These are phyloP conservation scores for Ctenosaura bakeri DNA, from an alignment of 2,797 vertebrate genomes.

Conservation along the genomic window DNA sequence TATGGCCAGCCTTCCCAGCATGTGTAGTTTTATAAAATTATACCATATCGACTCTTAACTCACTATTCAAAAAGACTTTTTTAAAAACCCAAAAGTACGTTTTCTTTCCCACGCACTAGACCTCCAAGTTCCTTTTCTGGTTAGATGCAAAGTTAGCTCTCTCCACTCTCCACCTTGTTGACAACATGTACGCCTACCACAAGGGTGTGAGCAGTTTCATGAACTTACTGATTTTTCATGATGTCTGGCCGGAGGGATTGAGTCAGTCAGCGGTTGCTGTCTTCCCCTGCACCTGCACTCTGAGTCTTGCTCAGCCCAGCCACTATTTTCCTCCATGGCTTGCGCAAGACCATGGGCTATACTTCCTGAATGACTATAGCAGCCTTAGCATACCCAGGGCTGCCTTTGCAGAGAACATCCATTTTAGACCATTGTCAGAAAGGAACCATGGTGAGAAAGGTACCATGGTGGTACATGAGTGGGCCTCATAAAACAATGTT, in stretches of 20 bases:
- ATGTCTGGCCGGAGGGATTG: constrained; percentile 3
- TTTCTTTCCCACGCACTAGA: neutral
- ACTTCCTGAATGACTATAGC: constrained; percentile 10
- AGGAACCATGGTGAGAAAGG: neutral
- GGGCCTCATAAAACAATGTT: neutral
- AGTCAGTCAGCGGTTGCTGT: constrained; percentile 53
- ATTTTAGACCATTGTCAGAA: constrained; percentile 30
- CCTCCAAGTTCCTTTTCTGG: neutral
- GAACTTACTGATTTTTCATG: constrained; percentile 4
- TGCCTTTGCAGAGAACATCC: constrained; percentile 43
- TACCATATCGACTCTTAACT: neutral
- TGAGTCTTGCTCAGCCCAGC: neutral
- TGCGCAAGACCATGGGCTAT: constrained; percentile 25
- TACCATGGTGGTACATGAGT: neutral
- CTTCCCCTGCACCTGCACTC: constrained; percentile 37
- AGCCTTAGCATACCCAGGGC: constrained; percentile 21
- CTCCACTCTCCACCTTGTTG: constrained; percentile 1
- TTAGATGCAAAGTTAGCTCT: constrained; percentile 29
- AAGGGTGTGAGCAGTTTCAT: constrained; percentile 28
- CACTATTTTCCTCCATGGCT: constrained; percentile 30
- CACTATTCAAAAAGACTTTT: neutral
- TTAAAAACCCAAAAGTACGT: neutral
- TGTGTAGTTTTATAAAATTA: neutral
- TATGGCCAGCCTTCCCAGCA: neutral
- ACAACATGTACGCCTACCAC: constrained; percentile 25